Conservation (phyloP, 92 coral and sea anemone species). For the Actinernus sp. region DNA sequence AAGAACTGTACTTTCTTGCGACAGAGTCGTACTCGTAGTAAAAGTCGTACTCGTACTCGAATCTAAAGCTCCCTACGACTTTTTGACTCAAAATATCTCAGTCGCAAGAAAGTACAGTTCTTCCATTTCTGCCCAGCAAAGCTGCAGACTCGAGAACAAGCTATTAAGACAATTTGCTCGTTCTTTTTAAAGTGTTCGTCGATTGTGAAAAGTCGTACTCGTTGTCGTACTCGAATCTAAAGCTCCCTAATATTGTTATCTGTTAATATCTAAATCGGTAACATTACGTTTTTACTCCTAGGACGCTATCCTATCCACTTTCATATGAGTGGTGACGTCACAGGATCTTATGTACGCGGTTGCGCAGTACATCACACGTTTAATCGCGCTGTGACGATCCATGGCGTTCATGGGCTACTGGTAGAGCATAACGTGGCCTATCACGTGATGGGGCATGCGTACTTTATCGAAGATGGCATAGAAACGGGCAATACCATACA, state of each 20-base stretch:
- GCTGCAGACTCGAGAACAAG: no score
- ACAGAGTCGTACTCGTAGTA: no score
- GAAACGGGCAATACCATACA: slow-evolving; percentile 93
- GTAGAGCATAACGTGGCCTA: slow-evolving; percentile 93
- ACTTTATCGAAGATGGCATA: slow-evolving; percentile 94
- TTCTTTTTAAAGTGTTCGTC: no score
- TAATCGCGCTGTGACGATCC: slow-evolving; percentile 95
- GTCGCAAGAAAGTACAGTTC: no score
- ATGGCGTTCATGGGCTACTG: slow-evolving; percentile 83
- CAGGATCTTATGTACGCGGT: slow-evolving; percentile 95
- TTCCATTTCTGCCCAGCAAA: no score
- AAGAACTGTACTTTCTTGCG: no score
- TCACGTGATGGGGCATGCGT: slow-evolving; percentile 90
- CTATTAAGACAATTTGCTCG: no score
- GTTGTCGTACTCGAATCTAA: neutral
- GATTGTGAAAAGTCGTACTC: no score
- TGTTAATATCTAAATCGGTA: neutral
- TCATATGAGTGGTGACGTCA: slow-evolving; percentile 90
- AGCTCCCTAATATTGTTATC: neutral
- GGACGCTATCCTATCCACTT: slow-evolving; percentile 97
- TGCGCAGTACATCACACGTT: slow-evolving; percentile 92
- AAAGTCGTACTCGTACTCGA: no score
- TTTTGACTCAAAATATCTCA: no score
- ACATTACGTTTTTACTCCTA: neutral
- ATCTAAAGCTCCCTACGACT: no score